Base-by-base conservation (phyloP, 2,888 invertebrate species). In the Eilema depressum region DNA sequence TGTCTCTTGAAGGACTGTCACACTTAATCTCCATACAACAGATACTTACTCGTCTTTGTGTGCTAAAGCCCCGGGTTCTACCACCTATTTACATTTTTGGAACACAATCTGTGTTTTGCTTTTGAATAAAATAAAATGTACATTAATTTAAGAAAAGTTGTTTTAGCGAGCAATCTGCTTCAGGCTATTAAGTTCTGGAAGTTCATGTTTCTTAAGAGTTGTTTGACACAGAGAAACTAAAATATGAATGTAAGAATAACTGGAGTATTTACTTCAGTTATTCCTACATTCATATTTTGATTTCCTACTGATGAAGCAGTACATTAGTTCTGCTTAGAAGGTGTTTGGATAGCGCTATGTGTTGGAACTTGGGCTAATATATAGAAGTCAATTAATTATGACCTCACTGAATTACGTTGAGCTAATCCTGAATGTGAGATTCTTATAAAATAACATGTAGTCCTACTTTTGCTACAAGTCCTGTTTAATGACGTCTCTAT, bases 1-100 rank as follows among this genome's bases (percentile, higher is more conserved):
- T 82, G 85, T 86, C 84, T 83, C 80, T 81, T 85, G 83, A 88
- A 86, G 83, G 84, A 88, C 88, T 89, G 88, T 88, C 88, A 88
- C 85, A 85, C 86, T 88, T 86, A 86, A 88, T 89, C 86, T 86
- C 78, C 78, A 79, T 82, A 82, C 82, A 82, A 86, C 79, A 83
- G 83, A 82, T 80, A 82, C 79, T 77, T 80, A 77, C 74, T 47
- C 74, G 76, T 75, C 73, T 71, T 72, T 72, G 72, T 71, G 66
- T 75, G 73, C 64, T 71, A 75, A 73, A 62, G 53, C 59, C 65
- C 33, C 67, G 66, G 72, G 57, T 69, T 65, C 64, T 33, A 60
- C 63, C 20, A 66, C 53, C 57, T 57, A 56, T 68, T 70, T 68
- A 64, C 53, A 71, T 72, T 73, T 73, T 74, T 70, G 63, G 60